phyloP scores from a whole-genome alignment of 30 jellyfish, hydroid and myxozoan genomes.

The Aurelia sp. region DNA sequence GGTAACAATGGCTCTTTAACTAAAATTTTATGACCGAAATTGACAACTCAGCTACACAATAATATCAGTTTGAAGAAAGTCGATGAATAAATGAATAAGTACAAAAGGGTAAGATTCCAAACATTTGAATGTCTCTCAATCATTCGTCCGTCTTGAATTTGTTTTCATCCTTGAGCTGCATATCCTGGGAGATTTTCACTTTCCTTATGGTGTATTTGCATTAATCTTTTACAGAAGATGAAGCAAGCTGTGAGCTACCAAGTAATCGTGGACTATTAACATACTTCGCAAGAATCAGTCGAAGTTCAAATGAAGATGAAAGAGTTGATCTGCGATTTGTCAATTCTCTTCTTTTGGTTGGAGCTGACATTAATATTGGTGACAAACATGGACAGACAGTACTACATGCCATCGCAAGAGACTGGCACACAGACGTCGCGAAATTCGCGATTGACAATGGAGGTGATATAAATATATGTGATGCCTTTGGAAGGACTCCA shows the following conservation, averaged over 20 bases:
- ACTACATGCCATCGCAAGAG: slow-evolving; percentile 77
- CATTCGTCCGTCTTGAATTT: too few relatives aligned
- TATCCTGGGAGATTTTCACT: too few relatives aligned
- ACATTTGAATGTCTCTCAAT: too few relatives aligned
- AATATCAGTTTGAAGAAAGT: too few relatives aligned
- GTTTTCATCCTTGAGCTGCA: too few relatives aligned
- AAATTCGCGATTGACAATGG: slow-evolving; percentile 55
- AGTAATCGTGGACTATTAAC: slow-evolving; percentile 67
- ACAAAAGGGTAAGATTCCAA: too few relatives aligned
- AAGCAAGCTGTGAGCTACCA: slow-evolving; percentile 23
- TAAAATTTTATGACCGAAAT: too few relatives aligned
- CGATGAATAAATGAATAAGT: too few relatives aligned
- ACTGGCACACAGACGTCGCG: slow-evolving; percentile 90
- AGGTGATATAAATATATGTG: slow-evolving; percentile 71
- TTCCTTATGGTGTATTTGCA: too few relatives aligned
- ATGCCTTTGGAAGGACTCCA: slow-evolving; percentile 89
- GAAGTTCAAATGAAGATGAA: slow-evolving; percentile 57
- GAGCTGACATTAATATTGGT: slow-evolving; percentile 81
- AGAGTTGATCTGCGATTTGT: slow-evolving; percentile 73
- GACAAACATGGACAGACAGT: slow-evolving; percentile 85
- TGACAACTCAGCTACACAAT: too few relatives aligned
- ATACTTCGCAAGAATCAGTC: slow-evolving; percentile 71
- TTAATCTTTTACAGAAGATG: neutral
- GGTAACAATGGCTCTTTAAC: too few relatives aligned
- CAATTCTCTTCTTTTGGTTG: slow-evolving; percentile 68